A percentile compares a stretch with the other conserved stretches of the same genome.
These are phyloP conservation scores for Lycocorax pyrrhopterus DNA, from an alignment of 2,113 vertebrate species.

Conservation along the genomic window DNA sequence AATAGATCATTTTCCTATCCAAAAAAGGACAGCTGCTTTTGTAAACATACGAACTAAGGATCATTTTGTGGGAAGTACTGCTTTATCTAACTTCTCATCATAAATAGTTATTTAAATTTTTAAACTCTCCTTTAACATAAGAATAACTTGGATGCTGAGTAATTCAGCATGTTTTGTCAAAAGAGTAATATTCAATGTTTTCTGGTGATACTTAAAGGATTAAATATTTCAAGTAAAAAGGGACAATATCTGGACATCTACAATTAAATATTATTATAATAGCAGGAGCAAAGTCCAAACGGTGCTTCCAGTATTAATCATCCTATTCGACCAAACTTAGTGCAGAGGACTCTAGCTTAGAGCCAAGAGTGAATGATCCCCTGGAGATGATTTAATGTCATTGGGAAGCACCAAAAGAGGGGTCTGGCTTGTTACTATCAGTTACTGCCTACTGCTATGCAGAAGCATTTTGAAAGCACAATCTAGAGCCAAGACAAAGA, in stretches of 20 bases:
- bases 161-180: not conserved
- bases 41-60: not conserved
- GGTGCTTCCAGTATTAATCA: not conserved
- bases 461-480: not conserved
- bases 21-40: slow-evolving; percentile 61
- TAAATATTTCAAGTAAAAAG: not conserved
- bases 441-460: not conserved
- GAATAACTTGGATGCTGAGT: not conserved
- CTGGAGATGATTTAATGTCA: not conserved
- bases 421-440: not conserved
- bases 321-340: not conserved
- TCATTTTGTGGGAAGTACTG: not conserved
- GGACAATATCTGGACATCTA: not conserved
- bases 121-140: not conserved
- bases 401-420: not conserved
- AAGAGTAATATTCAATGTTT: not conserved
- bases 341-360: not conserved
- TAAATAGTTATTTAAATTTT: slow-evolving; percentile 7
- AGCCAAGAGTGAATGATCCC: not conserved
- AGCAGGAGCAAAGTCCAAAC: not conserved
- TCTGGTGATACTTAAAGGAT: not conserved
- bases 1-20: slow-evolving; percentile 68
- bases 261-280: not conserved
- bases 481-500: not conserved
- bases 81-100: not conserved